phyloP scores from a whole-genome alignment of 2,797 vertebrate genomes.

The Aplochiton taeniatus region DNA sequence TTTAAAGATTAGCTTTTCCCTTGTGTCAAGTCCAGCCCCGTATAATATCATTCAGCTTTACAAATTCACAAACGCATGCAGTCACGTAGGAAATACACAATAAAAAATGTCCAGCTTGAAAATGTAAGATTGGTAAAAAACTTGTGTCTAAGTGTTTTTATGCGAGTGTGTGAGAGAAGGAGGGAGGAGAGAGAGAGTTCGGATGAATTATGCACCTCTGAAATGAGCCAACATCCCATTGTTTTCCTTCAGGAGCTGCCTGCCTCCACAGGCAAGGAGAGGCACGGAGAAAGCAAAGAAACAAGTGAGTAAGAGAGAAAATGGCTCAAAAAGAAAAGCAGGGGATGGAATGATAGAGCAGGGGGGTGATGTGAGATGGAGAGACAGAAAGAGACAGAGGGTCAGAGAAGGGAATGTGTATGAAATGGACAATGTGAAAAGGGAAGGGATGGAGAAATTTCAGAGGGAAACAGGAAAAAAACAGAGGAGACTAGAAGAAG shows the following conservation, averaged over 20 bases:
- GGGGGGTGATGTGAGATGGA: neutral
- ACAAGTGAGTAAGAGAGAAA: neutral
- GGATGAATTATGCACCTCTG: conserved; percentile 53
- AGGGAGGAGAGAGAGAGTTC: neutral
- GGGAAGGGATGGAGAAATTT: neutral
- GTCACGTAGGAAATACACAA: too few relatives aligned
- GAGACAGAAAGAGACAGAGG: too few relatives aligned
- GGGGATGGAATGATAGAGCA: too few relatives aligned
- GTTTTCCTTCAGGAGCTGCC: conserved; percentile 44
- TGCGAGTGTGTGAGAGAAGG: neutral
- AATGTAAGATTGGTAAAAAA: too few relatives aligned
- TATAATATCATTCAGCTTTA: too few relatives aligned
- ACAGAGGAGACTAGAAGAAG: too few relatives aligned
- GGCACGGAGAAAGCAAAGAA: neutral
- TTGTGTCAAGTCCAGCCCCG: too few relatives aligned
- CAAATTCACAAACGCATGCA: too few relatives aligned
- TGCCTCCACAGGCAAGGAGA: conserved; percentile 19
- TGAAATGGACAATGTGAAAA: neutral
- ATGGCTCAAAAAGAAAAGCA: neutral
- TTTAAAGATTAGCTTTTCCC: too few relatives aligned
- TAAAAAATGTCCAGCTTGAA: neutral
- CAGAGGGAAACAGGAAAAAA: too few relatives aligned
- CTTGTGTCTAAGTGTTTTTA: too few relatives aligned
- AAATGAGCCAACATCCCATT: conserved; percentile 53
- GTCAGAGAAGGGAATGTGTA: neutral